A percentile compares a stretch with the other conserved stretches of the same genome.
These are phyloP conservation scores for Podarcis muralis DNA, from an alignment of 2,113 vertebrate genomes.

Conservation along the genomic window DNA sequence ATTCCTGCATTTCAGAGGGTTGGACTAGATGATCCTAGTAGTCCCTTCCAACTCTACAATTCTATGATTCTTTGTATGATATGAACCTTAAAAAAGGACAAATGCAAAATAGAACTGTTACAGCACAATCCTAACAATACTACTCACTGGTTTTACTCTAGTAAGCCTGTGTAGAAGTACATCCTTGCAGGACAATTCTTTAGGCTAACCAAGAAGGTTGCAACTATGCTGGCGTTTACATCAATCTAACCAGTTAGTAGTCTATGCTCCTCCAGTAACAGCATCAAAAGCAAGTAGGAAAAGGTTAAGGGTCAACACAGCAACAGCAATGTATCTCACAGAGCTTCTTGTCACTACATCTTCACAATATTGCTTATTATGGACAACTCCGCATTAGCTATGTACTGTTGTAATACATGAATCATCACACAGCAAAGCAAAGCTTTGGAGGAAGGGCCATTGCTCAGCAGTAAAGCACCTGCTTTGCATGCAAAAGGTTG, in stretches of 20 bases:
- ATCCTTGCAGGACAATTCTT: background rate
- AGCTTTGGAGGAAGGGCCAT: background rate
- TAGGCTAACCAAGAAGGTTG: background rate
- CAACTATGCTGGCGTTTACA: background rate
- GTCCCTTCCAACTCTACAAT: too few relatives aligned
- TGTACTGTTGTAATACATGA: background rate
- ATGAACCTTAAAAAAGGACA: slow-evolving; percentile 55
- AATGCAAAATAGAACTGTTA: background rate
- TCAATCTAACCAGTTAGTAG: background rate
- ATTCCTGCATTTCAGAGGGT: too few relatives aligned
- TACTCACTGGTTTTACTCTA: background rate
- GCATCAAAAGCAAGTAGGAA: background rate
- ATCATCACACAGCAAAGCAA: background rate
- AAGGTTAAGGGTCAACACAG: background rate
- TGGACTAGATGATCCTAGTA: too few relatives aligned
- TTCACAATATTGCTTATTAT: background rate
- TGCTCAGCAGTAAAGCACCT: too few relatives aligned
- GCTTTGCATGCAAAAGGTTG: too few relatives aligned
- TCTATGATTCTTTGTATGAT: background rate
- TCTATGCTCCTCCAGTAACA: background rate
- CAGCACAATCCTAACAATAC: background rate
- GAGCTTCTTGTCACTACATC: background rate
- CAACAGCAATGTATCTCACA: background rate
- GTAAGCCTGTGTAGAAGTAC: background rate
- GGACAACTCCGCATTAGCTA: background rate